Conservation (phyloP, 1,140 invertebrate genomes). For the Pollicipes pollicipes region DNA sequence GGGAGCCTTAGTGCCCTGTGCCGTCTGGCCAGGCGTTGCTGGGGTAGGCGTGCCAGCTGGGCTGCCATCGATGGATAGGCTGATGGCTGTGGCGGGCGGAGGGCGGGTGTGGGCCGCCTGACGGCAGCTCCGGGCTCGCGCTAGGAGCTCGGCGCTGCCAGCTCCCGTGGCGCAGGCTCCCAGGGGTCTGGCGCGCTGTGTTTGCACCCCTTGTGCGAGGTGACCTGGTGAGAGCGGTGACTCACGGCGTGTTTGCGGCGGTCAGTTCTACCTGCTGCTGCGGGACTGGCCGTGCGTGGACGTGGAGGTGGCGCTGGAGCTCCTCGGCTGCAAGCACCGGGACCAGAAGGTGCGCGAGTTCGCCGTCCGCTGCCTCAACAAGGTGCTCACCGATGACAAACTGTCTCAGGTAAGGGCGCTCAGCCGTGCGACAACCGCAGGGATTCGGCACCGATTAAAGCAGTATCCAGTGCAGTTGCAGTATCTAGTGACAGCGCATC, state of each 20-base stretch:
- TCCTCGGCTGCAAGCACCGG: constrained; percentile 39
- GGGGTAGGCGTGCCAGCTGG: too few relatives aligned
- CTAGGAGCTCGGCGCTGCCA: too few relatives aligned
- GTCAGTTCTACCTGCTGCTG: constrained; percentile 35
- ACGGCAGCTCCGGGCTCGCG: too few relatives aligned
- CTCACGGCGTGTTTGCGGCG: constrained; percentile 6
- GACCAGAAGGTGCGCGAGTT: constrained; percentile 36
- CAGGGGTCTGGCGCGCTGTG: not conserved
- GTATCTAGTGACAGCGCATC: too few relatives aligned
- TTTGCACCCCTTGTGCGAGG: constrained; percentile 7
- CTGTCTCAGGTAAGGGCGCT: constrained; percentile 27
- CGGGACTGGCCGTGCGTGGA: constrained; percentile 32
- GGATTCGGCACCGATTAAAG: too few relatives aligned
- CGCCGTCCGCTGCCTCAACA: constrained; percentile 37
- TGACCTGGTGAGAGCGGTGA: not conserved
- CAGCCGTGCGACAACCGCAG: too few relatives aligned
- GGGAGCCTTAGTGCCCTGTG: too few relatives aligned
- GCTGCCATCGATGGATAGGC: too few relatives aligned
- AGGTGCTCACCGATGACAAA: constrained; percentile 34
- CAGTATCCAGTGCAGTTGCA: too few relatives aligned
- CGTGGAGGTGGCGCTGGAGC: constrained; percentile 36
- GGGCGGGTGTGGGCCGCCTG: too few relatives aligned
- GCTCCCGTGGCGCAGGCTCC: not conserved
- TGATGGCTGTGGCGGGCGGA: too few relatives aligned
- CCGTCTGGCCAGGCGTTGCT: too few relatives aligned